Percentiles rank a stretch among this genome's conserved stretches.
These are phyloP conservation scores for Conus betulinus DNA, from an alignment of 1,140 invertebrate species.

Conservation along the genomic window DNA sequence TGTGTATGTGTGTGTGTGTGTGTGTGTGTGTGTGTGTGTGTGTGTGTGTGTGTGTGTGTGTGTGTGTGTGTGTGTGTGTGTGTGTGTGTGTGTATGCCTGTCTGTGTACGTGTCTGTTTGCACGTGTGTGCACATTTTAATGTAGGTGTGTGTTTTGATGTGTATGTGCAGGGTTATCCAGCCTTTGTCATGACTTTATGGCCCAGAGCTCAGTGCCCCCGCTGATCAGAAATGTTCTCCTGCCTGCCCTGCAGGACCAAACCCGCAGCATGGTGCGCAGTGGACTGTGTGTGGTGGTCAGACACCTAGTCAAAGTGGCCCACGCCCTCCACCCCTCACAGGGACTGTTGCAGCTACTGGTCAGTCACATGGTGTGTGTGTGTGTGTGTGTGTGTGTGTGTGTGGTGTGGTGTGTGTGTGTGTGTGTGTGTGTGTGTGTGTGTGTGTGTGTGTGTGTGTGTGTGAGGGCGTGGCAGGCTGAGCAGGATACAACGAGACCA, in stretches of 20 bases:
- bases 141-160: not conserved
- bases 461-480: not conserved
- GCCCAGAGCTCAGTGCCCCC: not conserved
- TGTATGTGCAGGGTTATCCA: conserved; percentile 1
- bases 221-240: conserved; percentile 49
- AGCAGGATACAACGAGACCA: not conserved
- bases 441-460: conserved; percentile 6
- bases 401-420: not conserved
- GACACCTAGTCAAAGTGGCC: conserved; percentile 57
- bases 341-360: conserved; percentile 57
- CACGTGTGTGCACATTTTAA: not conserved
- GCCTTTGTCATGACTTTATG: conserved; percentile 7
- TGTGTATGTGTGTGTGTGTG: not conserved
- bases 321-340: conserved; percentile 45
- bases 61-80: not conserved
- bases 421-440: conserved; percentile 6
- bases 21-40: not conserved
- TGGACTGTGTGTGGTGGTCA: conserved; percentile 61
- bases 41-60: not conserved
- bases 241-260: conserved; percentile 54
- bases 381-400: not conserved
- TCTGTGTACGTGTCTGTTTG: not conserved
- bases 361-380: conserved; percentile 29
- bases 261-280: conserved; percentile 54
- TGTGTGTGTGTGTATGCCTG: not conserved